These are phyloP conservation scores for Dasysyrphus tricinctus DNA, from an alignment of 2,888 invertebrate genomes.

Conservation along the genomic window DNA sequence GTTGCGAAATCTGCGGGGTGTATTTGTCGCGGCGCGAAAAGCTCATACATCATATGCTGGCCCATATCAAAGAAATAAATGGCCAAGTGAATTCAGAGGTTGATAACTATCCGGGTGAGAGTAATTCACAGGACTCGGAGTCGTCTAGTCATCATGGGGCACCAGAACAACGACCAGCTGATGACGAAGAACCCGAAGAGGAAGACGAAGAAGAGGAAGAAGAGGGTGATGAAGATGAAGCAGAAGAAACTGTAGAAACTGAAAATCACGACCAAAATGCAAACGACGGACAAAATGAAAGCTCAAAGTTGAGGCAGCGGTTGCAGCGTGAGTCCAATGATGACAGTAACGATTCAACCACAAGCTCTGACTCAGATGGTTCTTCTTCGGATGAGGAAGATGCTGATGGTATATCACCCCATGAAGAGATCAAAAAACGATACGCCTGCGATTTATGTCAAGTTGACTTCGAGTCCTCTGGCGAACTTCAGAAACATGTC, in stretches of 20 bases:
- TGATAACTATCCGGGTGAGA: constrained; percentile 59
- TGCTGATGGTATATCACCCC: constrained; percentile 49
- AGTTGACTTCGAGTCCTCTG: constrained; percentile 82
- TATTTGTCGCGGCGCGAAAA: constrained; percentile 83
- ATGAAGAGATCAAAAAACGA: constrained; percentile 77
- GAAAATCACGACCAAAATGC: constrained; percentile 61
- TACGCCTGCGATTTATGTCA: constrained; percentile 83
- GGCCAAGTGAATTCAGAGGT: constrained; percentile 50
- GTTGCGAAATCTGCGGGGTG: constrained; percentile 83
- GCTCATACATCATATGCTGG: constrained; percentile 82
- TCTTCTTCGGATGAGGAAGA: constrained; percentile 76
- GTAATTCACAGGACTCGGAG: constrained; percentile 68
- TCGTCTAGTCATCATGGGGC: constrained; percentile 56
- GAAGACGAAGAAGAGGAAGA: constrained; percentile 59
- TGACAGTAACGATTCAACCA: constrained; percentile 70
- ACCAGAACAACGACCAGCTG: constrained; percentile 44
- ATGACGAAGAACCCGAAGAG: constrained; percentile 57
- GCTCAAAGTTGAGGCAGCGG: constrained; percentile 76
- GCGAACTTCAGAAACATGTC: constrained; percentile 82
- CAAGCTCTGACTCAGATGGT: constrained; percentile 63
- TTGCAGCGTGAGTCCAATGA: constrained; percentile 73
- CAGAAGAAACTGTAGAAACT: constrained; percentile 49
- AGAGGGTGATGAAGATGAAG: constrained; percentile 70
- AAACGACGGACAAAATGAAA: constrained; percentile 72
- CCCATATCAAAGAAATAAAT: constrained; percentile 81